Evolutionary conservation across 2,888 invertebrate species (phyloP), one percentile per base, ranked within the genome.

Genomic region (Loripinus fragilis): DNA sequence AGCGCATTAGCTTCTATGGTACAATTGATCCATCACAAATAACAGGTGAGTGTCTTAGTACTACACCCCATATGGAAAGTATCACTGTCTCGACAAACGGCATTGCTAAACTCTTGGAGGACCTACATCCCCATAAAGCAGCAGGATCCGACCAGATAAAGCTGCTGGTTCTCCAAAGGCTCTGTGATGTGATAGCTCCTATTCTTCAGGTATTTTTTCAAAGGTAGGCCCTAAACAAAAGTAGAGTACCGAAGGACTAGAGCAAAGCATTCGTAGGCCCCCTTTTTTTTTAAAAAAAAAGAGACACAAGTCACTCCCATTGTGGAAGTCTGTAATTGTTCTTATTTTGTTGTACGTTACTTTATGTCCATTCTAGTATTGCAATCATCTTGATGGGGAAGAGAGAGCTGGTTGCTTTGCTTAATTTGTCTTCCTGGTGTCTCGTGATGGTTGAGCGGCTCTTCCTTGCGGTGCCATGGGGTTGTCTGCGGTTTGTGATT

Each of bases 201-300:
- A 20, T 55, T 12, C 38, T 71, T 50, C 23, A 38, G 17, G 55
- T 71, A 30, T 33, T 71, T 23, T 71, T 71, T 23, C 28, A 55
- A 15, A n/a, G 10, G 38, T 38, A n/a, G n/a, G n/a, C 38, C 38
- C 38, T 38, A 12, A 12, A 38, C 38, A 38, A 5, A 8, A 8
- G 65, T 2, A 17, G 10, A 12, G 33, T 69, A 20, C 50, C 69
- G 17, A 12, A 15, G n/a, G 50, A 48, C n/a, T 69, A 50, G 69
- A 45, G 17, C 17, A 28, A 28, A 12, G 69, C 45, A 17, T 38
- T 17, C 30, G 69, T 69, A 0, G 20, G 41, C 3, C 69, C 69
- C 2, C 23, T 55, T 7, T 73, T 42, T 50, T n/a, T n/a, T n/a
- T n/a, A n/a, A n/a, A 66, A 73, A 15, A 73, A 73, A 25, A n/a